Evolutionary conservation across 2,888 invertebrate species (phyloP).

Genomic region (Cephus pulcher): DNA sequence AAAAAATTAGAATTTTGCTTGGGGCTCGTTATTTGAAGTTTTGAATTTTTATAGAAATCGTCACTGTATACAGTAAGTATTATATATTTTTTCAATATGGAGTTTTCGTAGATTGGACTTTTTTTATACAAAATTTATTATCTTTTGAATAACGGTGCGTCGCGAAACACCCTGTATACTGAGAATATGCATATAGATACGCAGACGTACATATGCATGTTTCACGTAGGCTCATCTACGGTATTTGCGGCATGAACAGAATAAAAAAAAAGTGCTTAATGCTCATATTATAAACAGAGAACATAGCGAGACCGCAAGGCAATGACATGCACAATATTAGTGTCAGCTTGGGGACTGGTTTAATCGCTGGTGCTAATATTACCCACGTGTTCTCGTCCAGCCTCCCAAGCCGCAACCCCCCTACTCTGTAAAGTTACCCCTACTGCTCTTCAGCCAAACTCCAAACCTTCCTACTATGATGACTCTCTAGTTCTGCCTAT

Average conservation of each 20-base stretch:
- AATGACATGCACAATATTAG: slow-evolving; percentile 4
- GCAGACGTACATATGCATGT: background rate
- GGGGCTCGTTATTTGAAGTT: background rate
- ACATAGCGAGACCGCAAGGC: background rate
- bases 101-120: background rate
- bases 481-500: background rate
- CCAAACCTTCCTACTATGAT: background rate
- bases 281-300: slow-evolving; percentile 5
- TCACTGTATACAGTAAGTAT: background rate
- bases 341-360: slow-evolving; percentile 3
- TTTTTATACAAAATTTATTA: background rate
- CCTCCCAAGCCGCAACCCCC: background rate
- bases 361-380: slow-evolving; percentile 8
- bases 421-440: background rate
- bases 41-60: background rate
- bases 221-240: background rate
- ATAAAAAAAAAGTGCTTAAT: background rate
- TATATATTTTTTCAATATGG: background rate
- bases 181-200: background rate
- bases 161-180: background rate
- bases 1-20: background rate
- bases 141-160: background rate
- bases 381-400: background rate
- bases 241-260: background rate
- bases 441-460: background rate